Percentiles rank a stretch among this genome's conserved stretches.
phyloP scores from a whole-genome alignment of 2,797 vertebrate genomes.

The Cheirogaleus major region DNA sequence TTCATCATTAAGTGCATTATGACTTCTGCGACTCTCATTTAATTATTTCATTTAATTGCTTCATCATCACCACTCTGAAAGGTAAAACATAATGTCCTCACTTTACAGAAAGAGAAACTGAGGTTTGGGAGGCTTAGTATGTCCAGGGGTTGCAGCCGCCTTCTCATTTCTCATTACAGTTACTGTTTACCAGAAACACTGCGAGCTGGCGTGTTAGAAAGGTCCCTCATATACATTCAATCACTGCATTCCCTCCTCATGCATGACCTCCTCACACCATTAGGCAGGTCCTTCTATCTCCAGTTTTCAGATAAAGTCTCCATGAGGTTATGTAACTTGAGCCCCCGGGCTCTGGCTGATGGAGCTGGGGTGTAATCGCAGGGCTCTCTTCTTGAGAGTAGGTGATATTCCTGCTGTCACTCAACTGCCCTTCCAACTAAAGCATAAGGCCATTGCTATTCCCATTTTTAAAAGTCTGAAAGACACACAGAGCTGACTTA shows the following conservation, averaged over 20 bases:
- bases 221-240: not conserved
- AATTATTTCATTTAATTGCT: not conserved
- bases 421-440: not conserved
- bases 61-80: not conserved
- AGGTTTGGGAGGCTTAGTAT: not conserved
- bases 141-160: too few species aligned
- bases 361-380: not conserved
- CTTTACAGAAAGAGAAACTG: not conserved
- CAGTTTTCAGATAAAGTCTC: not conserved
- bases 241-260: not conserved
- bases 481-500: not conserved
- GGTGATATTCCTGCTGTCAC: not conserved
- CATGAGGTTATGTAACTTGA: not conserved
- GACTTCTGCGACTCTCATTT: not conserved
- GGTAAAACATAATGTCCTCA: not conserved
- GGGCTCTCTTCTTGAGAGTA: not conserved
- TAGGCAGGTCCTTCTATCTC: not conserved
- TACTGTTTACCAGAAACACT: not conserved
- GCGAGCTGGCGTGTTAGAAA: not conserved
- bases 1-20: not conserved
- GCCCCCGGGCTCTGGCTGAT: not conserved
- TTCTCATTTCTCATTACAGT: not conserved
- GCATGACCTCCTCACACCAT: not conserved
- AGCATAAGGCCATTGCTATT: not conserved
- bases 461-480: not conserved